These are phyloP conservation scores for Akabosia matsudoensis DNA, from an alignment of 1,140 invertebrate species.

Conservation along the genomic window DNA sequence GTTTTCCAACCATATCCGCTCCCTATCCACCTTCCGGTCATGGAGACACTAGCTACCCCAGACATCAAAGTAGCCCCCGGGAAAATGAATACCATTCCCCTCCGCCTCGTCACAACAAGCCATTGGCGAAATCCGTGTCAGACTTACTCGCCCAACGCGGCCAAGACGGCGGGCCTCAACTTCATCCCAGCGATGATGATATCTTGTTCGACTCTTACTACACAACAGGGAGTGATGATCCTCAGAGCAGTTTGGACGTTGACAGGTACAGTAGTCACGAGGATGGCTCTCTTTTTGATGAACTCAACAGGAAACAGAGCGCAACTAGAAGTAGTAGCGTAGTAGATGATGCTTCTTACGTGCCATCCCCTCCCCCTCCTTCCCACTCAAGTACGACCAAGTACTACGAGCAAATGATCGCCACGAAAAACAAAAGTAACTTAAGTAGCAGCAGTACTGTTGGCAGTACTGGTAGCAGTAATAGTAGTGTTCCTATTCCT, in stretches of 20 bases:
- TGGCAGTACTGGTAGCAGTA: not conserved
- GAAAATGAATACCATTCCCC: not conserved
- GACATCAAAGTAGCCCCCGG: too few relatives aligned
- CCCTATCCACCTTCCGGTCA: too few relatives aligned
- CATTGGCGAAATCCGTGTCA: not conserved
- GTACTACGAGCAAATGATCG: too few relatives aligned
- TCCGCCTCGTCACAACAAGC: not conserved
- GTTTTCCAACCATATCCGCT: not conserved
- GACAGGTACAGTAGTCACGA: not conserved
- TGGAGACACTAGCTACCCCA: too few relatives aligned
- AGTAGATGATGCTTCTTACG: not conserved
- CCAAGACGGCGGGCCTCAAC: not conserved
- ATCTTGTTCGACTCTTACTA: not conserved
- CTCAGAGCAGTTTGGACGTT: not conserved
- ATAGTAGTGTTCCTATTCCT: not conserved
- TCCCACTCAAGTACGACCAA: too few relatives aligned
- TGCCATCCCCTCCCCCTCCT: too few relatives aligned
- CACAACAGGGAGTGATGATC: not conserved
- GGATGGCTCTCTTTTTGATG: not conserved
- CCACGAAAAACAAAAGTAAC: not conserved
- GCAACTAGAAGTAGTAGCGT: not conserved
- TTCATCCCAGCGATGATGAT: not conserved
- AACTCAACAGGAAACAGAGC: conserved; percentile 11
- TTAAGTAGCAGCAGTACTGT: not conserved
- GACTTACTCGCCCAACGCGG: not conserved